Base-by-base conservation (phyloP, 2,113 vertebrate genomes). In the Struthidea cinerea region DNA sequence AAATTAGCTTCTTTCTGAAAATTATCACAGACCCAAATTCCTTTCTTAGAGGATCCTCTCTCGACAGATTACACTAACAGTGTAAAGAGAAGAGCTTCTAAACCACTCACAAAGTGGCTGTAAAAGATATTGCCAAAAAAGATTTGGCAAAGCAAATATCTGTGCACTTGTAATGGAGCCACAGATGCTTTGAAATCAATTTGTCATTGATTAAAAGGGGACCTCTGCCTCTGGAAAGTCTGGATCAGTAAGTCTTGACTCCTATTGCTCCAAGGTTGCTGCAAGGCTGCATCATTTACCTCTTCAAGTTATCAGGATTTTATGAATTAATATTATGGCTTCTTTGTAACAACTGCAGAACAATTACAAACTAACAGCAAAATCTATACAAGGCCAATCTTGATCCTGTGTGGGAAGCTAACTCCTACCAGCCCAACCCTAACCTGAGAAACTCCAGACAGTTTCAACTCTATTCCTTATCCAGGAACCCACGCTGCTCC, bases 401-500 rank as follows among this genome's bases (percentile, higher is more conserved):
- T 37, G 41, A 68, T 60, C 21, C 74, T 82, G 15, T 5, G 3
- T 55, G 26, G 13, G 47, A 68, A 85, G 65, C 16, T 14, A 18
- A 49, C 11, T 59, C 26, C 41, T 28, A 37, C 33, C n/a, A 89
- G 56, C 6, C 10, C 7, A 11, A 56, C 37, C 16, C 13, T 50
- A 70, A 57, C 28, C 44, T 13, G 13, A 39, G 10, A 13, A 83
- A 89, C 26, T 71, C 39, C 37, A 65, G 9, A 42, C 4, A 22
- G 67, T 82, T 79, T 37, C 75, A 79, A 13, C 19, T 76, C 44
- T 13, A 4, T 7, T 41, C 35, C 30, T 82, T 35, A 56, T 23
- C 53, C 22, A 59, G 2, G 1, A 47, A 2, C 26, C 15, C 42
- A 47, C 0, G 0, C 17, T 74, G n/a, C 46, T 77, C 49, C 20